Conservation (phyloP, 1,140 invertebrate species). For the Anoplolepis gracilipes region DNA sequence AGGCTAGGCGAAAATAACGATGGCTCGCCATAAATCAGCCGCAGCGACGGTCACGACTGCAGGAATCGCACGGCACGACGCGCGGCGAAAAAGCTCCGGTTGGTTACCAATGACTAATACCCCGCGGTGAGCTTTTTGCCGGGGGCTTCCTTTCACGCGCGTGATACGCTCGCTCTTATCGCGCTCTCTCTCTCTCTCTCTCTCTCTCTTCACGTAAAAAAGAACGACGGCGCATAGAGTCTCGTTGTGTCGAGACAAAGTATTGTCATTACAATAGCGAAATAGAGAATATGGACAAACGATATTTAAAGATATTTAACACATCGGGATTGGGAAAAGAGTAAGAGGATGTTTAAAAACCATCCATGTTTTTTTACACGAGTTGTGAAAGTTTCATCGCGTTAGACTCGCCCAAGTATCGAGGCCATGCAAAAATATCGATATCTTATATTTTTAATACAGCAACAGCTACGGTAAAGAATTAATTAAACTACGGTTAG, state of each 20-base stretch:
- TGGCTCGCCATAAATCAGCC: constrained; percentile 71
- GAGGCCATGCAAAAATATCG: constrained; percentile 5
- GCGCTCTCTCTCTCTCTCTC: constrained; percentile 3
- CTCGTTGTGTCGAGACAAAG: constrained; percentile 44
- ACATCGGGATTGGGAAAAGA: background rate
- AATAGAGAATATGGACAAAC: background rate
- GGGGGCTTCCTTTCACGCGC: constrained; percentile 68
- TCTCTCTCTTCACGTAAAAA: constrained; percentile 26
- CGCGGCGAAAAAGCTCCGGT: constrained; percentile 69
- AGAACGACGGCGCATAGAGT: background rate
- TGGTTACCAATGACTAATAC: constrained; percentile 75
- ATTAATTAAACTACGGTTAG: constrained; percentile 10
- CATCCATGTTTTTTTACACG: background rate
- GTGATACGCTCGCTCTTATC: constrained; percentile 61
- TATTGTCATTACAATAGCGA: constrained; percentile 27
- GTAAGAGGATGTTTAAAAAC: background rate
- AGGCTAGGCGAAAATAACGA: constrained; percentile 74
- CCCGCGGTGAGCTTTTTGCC: constrained; percentile 71
- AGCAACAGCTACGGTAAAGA: background rate
- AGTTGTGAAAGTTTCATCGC: background rate
- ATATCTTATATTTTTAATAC: background rate
- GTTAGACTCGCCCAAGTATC: constrained; percentile 20
- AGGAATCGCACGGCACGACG: constrained; percentile 58
- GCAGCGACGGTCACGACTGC: constrained; percentile 68
- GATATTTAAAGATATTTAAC: constrained; percentile 17